Evolutionary conservation across 1,140 invertebrate species (phyloP), one percentile per base, ranked within the genome.

Genomic region (Ips typographus): DNA sequence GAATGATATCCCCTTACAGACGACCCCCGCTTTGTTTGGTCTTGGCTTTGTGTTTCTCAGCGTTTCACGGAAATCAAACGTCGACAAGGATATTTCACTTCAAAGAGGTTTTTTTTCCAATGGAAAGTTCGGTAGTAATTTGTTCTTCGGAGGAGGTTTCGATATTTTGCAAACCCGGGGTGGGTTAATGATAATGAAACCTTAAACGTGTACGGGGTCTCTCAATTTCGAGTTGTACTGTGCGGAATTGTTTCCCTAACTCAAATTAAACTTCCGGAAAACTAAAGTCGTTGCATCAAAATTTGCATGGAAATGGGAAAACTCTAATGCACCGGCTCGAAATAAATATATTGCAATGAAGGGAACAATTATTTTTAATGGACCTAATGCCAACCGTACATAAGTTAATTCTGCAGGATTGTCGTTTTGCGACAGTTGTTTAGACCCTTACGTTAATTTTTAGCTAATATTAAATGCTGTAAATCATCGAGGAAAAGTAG

Each of bases 281-380:
- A 62, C 60, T 62, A 62, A 62, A 62, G 60, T 62, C 60, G 51
- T 62, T 62, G 60, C 60, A 51, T 62, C 43, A 62, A 62, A 62
- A 62, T 62, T 62, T 62, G 60, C 60, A 62, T 62, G 60, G 60
- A 62, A 62, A 62, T 62, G 60, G 51, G 60, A 62, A 62, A 62
- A 62, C 60, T 62, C 44, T 62, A 62, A 62, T 62, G 60, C 60
- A 62, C 60, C 60, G 47, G 39, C 60, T 62, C 38, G 40, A 62
- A 62, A 62, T 62, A 62, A 62, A 62, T 62, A 22, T 22, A 62
- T 62, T 62, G 60, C 51, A 62, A 62, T 62, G 60, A 47, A 39
- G n/a, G 47, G 44, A 62, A 51, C 60, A 62, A 62, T 62, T 62
- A 62, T 62, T 51, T 62, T 62, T 62, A 62, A 62, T 62, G 60